Evolutionary conservation across 1,140 invertebrate genomes (phyloP), one percentile per base, ranked within the genome.

Genomic region (Pseudomyrmex pallidus): DNA sequence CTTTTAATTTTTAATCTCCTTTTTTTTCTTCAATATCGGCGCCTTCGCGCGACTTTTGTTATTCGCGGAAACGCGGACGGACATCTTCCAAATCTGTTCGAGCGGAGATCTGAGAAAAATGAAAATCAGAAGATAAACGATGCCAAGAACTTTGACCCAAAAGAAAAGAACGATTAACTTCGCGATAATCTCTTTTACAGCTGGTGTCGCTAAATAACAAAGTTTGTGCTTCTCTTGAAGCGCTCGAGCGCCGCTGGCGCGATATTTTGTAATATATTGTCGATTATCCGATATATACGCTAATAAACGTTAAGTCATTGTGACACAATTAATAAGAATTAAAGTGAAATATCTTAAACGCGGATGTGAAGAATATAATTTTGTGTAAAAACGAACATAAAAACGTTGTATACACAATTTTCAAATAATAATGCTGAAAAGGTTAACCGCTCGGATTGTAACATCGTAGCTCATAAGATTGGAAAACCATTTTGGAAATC

Each of bases 401-500:
- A 35, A 35, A 35, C 35, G 5, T 35, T 35, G 35, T 35, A 35
- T 35, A 35, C 35, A 35, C 35, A 35, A 35, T 35, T 35, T 35
- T 35, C 35, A 35, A 35, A 35, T 35, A 9, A n/a, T 57, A 78
- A 70, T 35, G n/a, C 17, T 57, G 7, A 17, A 48, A 35, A 48
- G 35, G 50, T 68, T 56, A 77, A 67, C 52, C 35, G n/a, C 50
- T 13, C 13, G 50, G 50, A 77, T 77, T 56, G 25, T 54, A 20
- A 44, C 20, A 62, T 56, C 50, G 54, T 67, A 77, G 63, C 63
- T 77, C 74, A 46, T 54, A 44, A 80, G 68, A 80, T 80, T 56
- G 76, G 76, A 80, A 80, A 80, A 80, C 54, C 66, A 80, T 80
- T 72, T 80, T 80, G 66, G 46, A 80, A 80, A 80, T 80, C 66